A percentile compares a stretch with the other conserved stretches of the same genome.
These are phyloP conservation scores for Cladorhizidae sp. DNA, from an alignment of 37 sponge, comb jelly and placozoan species.

Conservation along the genomic window DNA sequence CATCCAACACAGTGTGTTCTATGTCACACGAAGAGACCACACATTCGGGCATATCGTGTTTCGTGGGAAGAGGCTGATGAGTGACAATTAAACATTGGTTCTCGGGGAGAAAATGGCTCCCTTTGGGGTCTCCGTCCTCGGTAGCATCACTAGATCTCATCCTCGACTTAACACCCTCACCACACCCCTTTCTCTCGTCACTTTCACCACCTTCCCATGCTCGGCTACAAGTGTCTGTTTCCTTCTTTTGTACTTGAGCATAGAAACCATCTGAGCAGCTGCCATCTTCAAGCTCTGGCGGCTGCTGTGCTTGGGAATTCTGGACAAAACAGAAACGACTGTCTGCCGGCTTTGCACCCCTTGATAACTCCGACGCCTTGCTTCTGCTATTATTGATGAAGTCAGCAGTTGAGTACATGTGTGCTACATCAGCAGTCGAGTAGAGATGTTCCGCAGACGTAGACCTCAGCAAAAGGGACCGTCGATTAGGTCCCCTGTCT, in stretches of 20 bases:
- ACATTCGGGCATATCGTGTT: no score
- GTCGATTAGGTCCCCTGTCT: not conserved
- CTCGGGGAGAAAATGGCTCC: not conserved
- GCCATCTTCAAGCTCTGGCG: not conserved
- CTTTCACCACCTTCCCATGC: not conserved
- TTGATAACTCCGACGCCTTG: no score
- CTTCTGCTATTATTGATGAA: not conserved
- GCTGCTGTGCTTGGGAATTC: not conserved
- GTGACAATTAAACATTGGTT: slow-evolving; percentile 8
- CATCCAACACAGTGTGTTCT: not conserved
- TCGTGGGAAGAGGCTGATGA: not conserved
- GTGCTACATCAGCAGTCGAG: slow-evolving; percentile 21
- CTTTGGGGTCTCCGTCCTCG: not conserved
- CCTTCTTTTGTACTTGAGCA: no score
- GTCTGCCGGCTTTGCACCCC: not conserved
- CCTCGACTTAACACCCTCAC: not conserved
- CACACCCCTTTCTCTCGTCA: no score
- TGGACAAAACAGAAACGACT: not conserved
- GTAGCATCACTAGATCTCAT: not conserved
- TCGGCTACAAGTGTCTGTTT: no score
- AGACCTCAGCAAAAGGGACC: not conserved
- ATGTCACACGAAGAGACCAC: no score
- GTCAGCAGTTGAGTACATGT: slow-evolving; percentile 24
- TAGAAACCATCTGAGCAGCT: slow-evolving; percentile 1
- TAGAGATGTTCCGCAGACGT: slow-evolving; percentile 26